phyloP scores from a whole-genome alignment of 1,140 invertebrate species.

The Lamellibrachia luymesi region DNA sequence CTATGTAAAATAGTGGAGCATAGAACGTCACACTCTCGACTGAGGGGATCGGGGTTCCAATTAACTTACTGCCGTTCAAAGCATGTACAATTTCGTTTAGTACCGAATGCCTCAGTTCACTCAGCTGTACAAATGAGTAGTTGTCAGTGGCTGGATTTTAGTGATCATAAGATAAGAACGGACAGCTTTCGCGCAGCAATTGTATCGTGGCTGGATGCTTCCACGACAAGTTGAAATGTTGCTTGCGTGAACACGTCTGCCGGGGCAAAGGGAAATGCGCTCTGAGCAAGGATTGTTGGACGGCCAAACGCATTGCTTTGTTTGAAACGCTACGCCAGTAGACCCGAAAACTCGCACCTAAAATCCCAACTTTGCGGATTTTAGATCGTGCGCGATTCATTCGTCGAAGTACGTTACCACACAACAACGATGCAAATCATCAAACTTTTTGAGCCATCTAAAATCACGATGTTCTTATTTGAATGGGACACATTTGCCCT shows the following conservation, averaged over 20 bases:
- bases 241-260: neutral
- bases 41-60: no score
- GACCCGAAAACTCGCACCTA: neutral
- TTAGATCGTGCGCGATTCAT: neutral
- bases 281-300: neutral
- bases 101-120: no score
- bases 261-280: neutral
- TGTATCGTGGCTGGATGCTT: no score
- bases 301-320: neutral
- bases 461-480: neutral
- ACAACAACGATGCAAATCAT: neutral
- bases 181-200: no score
- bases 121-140: no score
- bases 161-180: no score
- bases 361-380: neutral
- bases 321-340: neutral
- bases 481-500: neutral
- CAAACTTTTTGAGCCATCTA: neutral
- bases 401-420: neutral
- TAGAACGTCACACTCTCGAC: no score
- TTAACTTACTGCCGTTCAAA: no score
- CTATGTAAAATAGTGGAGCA: no score
- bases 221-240: neutral
- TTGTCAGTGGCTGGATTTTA: no score
- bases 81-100: no score